Conservation (phyloP, 2,113 vertebrate species). For the Variabilichromis moorii region DNA sequence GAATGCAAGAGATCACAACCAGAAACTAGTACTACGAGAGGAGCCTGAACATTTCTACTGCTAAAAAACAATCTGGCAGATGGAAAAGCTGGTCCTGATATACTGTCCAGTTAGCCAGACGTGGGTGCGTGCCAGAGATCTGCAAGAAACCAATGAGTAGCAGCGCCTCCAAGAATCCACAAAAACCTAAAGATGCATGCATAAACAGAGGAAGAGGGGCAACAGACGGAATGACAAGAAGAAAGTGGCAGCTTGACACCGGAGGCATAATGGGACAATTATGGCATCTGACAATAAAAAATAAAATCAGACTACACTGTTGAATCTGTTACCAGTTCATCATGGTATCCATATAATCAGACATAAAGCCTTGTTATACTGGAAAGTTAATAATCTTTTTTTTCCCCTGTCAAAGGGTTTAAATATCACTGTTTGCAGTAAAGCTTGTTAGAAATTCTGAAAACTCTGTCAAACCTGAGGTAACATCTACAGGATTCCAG, state of each 20-base stretch:
- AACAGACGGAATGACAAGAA: neutral
- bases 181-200: neutral
- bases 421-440: neutral
- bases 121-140: neutral
- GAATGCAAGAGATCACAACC: neutral
- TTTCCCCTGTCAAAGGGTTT: fast-evolving
- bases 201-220: neutral
- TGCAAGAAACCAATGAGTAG: neutral
- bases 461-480: neutral
- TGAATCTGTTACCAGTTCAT: neutral
- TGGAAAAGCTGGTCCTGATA: neutral
- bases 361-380: neutral
- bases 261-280: neutral
- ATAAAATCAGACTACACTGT: fast-evolving
- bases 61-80: neutral
- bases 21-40: fast-evolving
- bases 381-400: neutral
- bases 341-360: neutral
- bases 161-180: neutral
- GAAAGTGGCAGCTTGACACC: neutral
- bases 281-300: neutral
- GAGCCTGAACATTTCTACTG: neutral
- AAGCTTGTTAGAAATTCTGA: neutral
- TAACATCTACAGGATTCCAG: neutral
- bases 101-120: neutral